Conservation (phyloP, 2,113 vertebrate genomes). For the Alces alces region DNA sequence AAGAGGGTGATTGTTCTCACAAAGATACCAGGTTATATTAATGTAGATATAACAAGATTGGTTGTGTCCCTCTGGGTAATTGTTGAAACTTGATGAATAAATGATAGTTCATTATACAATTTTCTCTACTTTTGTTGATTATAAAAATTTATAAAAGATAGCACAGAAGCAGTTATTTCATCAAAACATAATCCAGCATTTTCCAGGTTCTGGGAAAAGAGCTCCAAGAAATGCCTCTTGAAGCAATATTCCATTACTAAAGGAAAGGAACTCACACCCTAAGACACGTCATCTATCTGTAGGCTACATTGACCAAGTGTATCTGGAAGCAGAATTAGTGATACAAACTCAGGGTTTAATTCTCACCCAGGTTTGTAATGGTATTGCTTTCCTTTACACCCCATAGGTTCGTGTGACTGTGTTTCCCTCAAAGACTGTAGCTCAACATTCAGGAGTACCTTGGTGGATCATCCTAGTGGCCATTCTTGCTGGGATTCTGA, state of each 20-base stretch:
- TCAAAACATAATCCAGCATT: not conserved
- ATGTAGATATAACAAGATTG: not conserved
- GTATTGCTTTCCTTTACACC: not conserved
- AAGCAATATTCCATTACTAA: not conserved
- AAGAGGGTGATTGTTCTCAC: not conserved
- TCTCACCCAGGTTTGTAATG: not conserved
- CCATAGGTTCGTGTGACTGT: conserved; percentile 89
- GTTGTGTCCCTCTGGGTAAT: not conserved
- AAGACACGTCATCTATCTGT: not conserved
- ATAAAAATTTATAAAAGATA: not conserved
- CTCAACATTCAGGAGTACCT: conserved; percentile 87
- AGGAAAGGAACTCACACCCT: not conserved
- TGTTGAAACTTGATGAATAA: not conserved
- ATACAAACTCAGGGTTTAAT: not conserved
- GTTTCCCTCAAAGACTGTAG: conserved; percentile 87
- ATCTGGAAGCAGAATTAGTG: not conserved
- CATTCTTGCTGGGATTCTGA: conserved; percentile 90
- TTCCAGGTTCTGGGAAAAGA: not conserved
- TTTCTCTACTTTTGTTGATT: not conserved
- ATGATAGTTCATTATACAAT: not conserved
- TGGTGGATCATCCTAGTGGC: conserved; percentile 97
- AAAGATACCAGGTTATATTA: not conserved
- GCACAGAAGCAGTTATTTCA: not conserved
- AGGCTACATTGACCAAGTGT: not conserved
- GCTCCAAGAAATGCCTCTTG: not conserved